These are phyloP conservation scores for Neodiprion pinetum DNA, from an alignment of 1,140 invertebrate species.

Conservation along the genomic window DNA sequence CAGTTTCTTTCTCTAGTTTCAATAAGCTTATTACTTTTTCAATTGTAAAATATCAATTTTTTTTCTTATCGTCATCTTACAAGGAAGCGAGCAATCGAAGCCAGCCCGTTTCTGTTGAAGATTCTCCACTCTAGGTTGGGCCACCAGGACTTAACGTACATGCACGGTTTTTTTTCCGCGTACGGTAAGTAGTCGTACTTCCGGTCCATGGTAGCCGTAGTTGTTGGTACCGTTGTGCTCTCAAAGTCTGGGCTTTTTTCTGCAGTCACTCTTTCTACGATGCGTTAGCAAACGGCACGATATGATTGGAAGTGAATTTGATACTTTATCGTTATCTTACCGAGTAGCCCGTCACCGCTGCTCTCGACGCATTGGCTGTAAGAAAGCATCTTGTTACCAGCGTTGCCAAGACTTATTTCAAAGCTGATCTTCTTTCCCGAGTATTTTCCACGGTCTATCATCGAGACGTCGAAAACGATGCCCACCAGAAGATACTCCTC, in stretches of 20 bases:
- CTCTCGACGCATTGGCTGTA: slow-evolving; percentile 31
- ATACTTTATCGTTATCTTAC: slow-evolving; percentile 13
- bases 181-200: slow-evolving; percentile 54
- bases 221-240: slow-evolving; percentile 42
- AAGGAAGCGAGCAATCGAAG: slow-evolving; percentile 45
- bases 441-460: slow-evolving; percentile 55
- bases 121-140: slow-evolving; percentile 56
- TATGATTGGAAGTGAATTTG: neutral
- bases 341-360: neutral
- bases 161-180: slow-evolving; percentile 53
- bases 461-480: slow-evolving; percentile 50
- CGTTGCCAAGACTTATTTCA: slow-evolving; percentile 56
- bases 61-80: slow-evolving; percentile 33
- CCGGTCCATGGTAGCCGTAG: slow-evolving; percentile 43
- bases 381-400: slow-evolving; percentile 48
- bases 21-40: neutral
- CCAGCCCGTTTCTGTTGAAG: slow-evolving; percentile 49
- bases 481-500: slow-evolving; percentile 54
- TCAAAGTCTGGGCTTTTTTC: slow-evolving; percentile 39
- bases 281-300: slow-evolving; percentile 8
- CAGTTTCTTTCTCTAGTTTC: slow-evolving; percentile 44
- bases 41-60: neutral
- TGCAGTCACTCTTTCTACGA: slow-evolving; percentile 35
- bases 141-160: slow-evolving; percentile 57
- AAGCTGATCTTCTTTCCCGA: slow-evolving; percentile 48